A percentile compares a stretch with the other conserved stretches of the same genome.
These are phyloP conservation scores for Sabatieria punctata DNA, from an alignment of 2,888 invertebrate genomes.

Conservation along the genomic window DNA sequence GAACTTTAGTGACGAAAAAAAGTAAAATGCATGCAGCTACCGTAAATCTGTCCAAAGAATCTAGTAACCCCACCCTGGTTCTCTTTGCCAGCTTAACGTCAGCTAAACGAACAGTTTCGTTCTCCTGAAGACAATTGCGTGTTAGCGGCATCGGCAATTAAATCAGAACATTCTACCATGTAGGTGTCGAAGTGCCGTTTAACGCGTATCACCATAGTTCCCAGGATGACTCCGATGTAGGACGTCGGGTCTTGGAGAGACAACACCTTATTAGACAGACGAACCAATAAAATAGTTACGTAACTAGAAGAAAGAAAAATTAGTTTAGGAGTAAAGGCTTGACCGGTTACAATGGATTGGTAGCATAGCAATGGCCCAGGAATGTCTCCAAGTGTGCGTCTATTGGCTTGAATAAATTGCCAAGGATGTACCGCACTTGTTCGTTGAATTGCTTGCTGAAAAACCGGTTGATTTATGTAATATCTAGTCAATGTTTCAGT, in stretches of 20 bases:
- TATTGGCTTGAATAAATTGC: slow-evolving; percentile 65
- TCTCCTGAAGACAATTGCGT: background rate
- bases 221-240: slow-evolving; percentile 69
- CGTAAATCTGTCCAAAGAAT: background rate
- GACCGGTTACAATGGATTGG: slow-evolving; percentile 65
- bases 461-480: too few species aligned
- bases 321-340: slow-evolving; percentile 1
- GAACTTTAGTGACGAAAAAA: too few species aligned
- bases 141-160: too few species aligned
- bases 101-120: background rate
- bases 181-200: slow-evolving; percentile 78
- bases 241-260: slow-evolving; percentile 68
- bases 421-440: slow-evolving; percentile 50
- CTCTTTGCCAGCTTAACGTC: background rate
- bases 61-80: background rate
- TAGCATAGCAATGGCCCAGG: slow-evolving; percentile 63
- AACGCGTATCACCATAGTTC: slow-evolving; percentile 63
- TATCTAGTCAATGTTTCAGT: too few species aligned
- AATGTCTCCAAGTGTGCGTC: slow-evolving; percentile 71
- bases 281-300: slow-evolving; percentile 77
- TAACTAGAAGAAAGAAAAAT: slow-evolving; percentile 46
- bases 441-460: slow-evolving; percentile 34
- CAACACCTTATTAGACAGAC: slow-evolving; percentile 78
- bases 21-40: background rate
- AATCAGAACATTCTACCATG: too few species aligned